Evolutionary conservation across 2,113 vertebrate genomes (phyloP).

Genomic region (Bujurquina vittata): DNA sequence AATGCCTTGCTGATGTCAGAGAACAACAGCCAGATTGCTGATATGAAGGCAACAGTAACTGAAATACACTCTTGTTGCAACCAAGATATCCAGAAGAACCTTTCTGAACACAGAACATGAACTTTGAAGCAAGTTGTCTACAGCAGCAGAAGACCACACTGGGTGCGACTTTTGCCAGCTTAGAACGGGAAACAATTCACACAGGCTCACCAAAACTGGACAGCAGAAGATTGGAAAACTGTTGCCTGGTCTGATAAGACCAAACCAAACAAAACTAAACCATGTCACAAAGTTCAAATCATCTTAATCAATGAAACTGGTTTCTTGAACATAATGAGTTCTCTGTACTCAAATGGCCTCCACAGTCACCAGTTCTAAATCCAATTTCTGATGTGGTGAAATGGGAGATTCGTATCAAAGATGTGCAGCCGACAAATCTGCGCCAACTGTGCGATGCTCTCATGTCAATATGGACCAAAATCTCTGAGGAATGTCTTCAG

Average conservation of each 20-base stretch:
- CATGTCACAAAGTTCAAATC: fast-evolving
- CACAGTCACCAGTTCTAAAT: background rate
- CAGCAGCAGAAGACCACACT: fast-evolving
- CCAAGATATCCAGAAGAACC: background rate
- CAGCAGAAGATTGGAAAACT: fast-evolving
- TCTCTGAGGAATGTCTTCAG: too few relatives aligned
- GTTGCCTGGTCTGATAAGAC: background rate
- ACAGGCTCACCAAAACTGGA: too few relatives aligned
- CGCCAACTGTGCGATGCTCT: fast-evolving
- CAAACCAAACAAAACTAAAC: too few relatives aligned
- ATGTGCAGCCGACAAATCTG: background rate
- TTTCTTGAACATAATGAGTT: background rate
- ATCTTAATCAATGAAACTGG: fast-evolving
- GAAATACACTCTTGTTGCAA: background rate
- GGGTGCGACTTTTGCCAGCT: too few relatives aligned
- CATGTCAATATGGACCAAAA: background rate
- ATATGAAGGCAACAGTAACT: background rate
- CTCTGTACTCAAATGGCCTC: background rate
- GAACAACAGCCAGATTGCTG: background rate
- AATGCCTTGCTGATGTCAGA: too few relatives aligned
- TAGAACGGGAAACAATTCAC: too few relatives aligned
- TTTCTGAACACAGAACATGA: background rate
- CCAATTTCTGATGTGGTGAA: fast-evolving
- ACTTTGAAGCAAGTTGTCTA: background rate
- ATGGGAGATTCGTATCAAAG: background rate